These are phyloP conservation scores for Lontra canadensis DNA, from an alignment of 2,113 vertebrate species.

Conservation along the genomic window DNA sequence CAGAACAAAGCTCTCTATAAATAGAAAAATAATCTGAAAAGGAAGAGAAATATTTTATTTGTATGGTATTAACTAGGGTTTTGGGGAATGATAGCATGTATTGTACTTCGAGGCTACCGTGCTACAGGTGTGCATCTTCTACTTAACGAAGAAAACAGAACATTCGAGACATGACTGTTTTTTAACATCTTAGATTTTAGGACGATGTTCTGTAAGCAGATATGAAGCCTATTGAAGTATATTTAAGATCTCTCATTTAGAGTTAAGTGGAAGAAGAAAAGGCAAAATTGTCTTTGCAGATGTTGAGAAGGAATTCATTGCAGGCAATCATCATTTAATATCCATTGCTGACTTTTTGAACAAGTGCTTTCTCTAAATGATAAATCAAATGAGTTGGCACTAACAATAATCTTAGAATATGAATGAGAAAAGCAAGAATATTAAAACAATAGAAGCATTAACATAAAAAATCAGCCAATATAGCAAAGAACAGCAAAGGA, in stretches of 20 bases:
- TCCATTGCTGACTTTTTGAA: constrained; percentile 85
- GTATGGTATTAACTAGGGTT: not conserved
- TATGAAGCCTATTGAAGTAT: constrained; percentile 85
- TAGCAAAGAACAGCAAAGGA: constrained; percentile 69
- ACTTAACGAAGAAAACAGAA: constrained; percentile 15
- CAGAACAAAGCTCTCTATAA: not conserved
- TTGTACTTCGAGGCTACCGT: not conserved
- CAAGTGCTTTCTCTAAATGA: constrained; percentile 88
- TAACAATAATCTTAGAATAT: constrained; percentile 88
- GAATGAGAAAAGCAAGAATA: constrained; percentile 87
- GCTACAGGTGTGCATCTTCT: not conserved
- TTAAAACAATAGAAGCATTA: constrained; percentile 89
- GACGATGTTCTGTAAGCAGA: constrained; percentile 79
- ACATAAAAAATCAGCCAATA: constrained; percentile 78
- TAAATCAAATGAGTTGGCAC: constrained; percentile 87
- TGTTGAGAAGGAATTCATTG: constrained; percentile 89
- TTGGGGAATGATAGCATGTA: not conserved
- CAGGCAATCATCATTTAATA: constrained; percentile 89
- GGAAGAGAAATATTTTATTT: not conserved
- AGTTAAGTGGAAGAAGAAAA: constrained; percentile 88
- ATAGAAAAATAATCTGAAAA: not conserved
- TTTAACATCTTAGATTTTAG: constrained; percentile 78
- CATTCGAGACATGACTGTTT: constrained; percentile 64
- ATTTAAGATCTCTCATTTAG: constrained; percentile 87
- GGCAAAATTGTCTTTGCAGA: constrained; percentile 88